Percentiles rank a stretch among this genome's conserved stretches.
Evolutionary conservation across 2,113 vertebrate species (phyloP).

Genomic region (Gallinago paraguaiae): DNA sequence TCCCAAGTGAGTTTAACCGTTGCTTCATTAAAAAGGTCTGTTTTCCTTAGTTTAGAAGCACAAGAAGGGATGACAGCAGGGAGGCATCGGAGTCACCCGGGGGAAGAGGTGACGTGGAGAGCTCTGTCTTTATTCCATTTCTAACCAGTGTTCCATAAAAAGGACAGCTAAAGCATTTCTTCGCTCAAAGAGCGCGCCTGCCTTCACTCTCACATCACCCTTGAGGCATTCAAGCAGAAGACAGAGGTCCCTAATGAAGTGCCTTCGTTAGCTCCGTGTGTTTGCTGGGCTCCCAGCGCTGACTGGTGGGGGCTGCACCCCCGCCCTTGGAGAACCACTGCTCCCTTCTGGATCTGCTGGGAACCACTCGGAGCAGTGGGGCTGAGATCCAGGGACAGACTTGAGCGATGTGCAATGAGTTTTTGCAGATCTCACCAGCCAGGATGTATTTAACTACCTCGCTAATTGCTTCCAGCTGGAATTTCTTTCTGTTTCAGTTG

Average conservation of each 20-base stretch:
- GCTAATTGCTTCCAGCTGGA: constrained; percentile 26
- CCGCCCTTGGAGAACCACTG: not conserved
- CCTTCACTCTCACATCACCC: not conserved
- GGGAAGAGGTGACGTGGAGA: not conserved
- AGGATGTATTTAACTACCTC: not conserved
- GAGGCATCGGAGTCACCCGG: not conserved
- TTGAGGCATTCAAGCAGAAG: not conserved
- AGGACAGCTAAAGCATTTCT: not conserved
- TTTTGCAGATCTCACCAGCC: not conserved
- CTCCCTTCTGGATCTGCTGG: rapidly evolving
- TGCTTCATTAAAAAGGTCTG: not conserved
- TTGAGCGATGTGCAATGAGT: not conserved
- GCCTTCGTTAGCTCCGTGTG: not conserved
- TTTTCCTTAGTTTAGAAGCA: not conserved
- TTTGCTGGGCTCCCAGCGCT: not conserved
- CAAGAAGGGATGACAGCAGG: not conserved
- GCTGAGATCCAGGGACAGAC: not conserved
- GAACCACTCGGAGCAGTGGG: not conserved
- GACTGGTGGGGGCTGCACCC: not conserved
- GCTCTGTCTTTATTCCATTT: not conserved
- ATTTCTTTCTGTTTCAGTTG: not conserved
- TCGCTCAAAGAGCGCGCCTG: not conserved
- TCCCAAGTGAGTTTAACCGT: not conserved
- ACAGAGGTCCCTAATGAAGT: not conserved
- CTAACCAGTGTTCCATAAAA: not conserved